Evolutionary conservation across 2,113 vertebrate genomes (phyloP).

Genomic region (Pan troglodytes): NHGRI_mPanTro3-v2.1_pri NC_072412.2:70813001-70813500

Average conservation of each 20-base stretch:
- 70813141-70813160: too few species aligned
- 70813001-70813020: too few species aligned
- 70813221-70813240: neutral
- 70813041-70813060: too few species aligned
- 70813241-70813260: neutral
- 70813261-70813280: neutral
- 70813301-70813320: neutral
- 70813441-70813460: neutral
- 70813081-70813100: too few species aligned
- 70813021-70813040: too few species aligned
- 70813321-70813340: neutral
- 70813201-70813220: too few species aligned
- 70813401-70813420: neutral
- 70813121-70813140: too few species aligned
- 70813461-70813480: neutral
- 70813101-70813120: too few species aligned
- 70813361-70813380: neutral
- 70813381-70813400: neutral
- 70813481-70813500: neutral
- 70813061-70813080: too few species aligned
- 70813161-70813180: too few species aligned
- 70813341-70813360: neutral
- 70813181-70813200: too few species aligned
- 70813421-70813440: neutral
- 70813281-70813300: neutral